Evolutionary conservation across 2,797 vertebrate genomes (phyloP), one percentile per base, ranked within the genome.

Genomic region (Carapus acus): DNA sequence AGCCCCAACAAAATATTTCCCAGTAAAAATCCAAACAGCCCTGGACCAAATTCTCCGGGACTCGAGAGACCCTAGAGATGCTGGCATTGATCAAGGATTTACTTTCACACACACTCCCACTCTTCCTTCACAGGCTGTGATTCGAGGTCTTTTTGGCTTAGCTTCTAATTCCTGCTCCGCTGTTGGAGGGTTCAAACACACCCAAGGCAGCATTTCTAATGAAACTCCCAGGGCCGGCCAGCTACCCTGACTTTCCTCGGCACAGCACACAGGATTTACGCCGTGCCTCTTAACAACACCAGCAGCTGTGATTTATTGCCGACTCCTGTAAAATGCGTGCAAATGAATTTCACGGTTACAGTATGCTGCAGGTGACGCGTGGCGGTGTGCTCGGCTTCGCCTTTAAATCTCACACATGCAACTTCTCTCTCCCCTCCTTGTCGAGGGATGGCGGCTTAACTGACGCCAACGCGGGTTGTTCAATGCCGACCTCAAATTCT

Each of bases 61-160:
- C 81, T 77, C 41, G 53, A 56, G 74, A 62, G 78, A 52, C 77
- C 69, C 81, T 33, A 49, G 81, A 81, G 84, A 84, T 76, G 61
- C 75, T 74, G 70, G 78, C 77, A 86, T 86, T 86, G 83, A 87
- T 88, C 80, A 84, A 80, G 84, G 81, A 80, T 84, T 87, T 86
- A 80, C 77, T 83, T 87, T 83, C 81, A 80, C 78, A 74, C 80
- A 74, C 68, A 72, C 77, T 79, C 75, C 69, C 54, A n/a, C n/a
- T n/a, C 74, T 72, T 78, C 76, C 75, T 80, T 82, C 71, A 64
- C 81, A 79, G 73, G 73, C 80, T 86, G 77, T 83, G 83, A 85
- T 86, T 85, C 84, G 84, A 85, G 82, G 84, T 86, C 82, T 85
- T 85, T 81, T 77, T 80, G 82, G 82, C 83, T 86, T 82, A 82